Conservation (phyloP, 92 coral and sea anemone species). For the Epizoanthus scotinus region DNA sequence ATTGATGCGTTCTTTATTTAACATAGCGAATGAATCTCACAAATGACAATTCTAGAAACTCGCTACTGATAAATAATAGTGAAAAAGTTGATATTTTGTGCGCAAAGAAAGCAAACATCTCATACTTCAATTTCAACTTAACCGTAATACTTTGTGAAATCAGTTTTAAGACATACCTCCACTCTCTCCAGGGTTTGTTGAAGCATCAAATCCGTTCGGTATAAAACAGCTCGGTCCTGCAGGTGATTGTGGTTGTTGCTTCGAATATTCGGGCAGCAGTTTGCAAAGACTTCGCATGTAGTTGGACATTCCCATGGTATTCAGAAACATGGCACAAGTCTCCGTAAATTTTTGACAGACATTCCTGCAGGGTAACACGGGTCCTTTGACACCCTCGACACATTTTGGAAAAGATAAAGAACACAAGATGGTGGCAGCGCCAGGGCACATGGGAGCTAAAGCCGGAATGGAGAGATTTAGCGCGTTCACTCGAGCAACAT, state of each 20-base stretch:
- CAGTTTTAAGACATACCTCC: not conserved
- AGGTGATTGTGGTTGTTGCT: not conserved
- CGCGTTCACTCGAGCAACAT: not conserved
- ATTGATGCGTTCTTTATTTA: too few species aligned
- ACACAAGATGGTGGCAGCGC: slow-evolving; percentile 13
- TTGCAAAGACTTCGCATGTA: slow-evolving; percentile 16
- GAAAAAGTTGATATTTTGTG: too few species aligned
- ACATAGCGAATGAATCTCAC: too few species aligned
- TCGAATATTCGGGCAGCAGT: not conserved
- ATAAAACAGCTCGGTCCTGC: not conserved
- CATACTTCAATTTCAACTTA: too few species aligned
- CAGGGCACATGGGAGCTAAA: not conserved
- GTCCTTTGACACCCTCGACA: slow-evolving; percentile 11
- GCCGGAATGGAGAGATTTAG: not conserved
- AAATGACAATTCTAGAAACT: too few species aligned
- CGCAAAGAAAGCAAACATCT: too few species aligned
- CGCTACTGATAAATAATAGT: too few species aligned
- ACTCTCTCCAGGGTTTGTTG: not conserved
- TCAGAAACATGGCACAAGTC: not conserved
- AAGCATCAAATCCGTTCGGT: slow-evolving; percentile 11
- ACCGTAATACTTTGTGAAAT: too few species aligned
- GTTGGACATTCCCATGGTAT: not conserved
- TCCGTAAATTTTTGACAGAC: slow-evolving; percentile 22
- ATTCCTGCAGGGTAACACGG: slow-evolving; percentile 29
- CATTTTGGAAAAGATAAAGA: slow-evolving; percentile 4